These are phyloP conservation scores for Mnemiopsis leidyi DNA, from an alignment of 37 sponge, comb jelly and placozoan genomes.

Conservation along the genomic window DNA sequence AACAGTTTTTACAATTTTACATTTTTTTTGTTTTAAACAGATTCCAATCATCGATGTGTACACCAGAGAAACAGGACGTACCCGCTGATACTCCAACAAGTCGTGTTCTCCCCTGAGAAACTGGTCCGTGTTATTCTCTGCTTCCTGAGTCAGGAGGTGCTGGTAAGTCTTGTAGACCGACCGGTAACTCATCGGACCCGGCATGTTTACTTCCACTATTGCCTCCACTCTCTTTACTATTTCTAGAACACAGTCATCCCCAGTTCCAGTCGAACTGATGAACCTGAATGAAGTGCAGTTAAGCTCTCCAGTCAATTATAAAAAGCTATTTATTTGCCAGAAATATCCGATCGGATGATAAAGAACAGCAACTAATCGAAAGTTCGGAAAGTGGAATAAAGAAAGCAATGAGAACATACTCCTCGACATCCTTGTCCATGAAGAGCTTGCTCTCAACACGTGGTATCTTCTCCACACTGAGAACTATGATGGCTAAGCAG, in stretches of 20 bases:
- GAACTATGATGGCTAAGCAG: conserved; percentile 27
- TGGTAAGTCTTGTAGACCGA: conserved; percentile 71
- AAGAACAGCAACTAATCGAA: too few relatives aligned
- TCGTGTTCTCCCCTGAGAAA: conserved; percentile 83
- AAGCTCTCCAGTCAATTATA: too few relatives aligned
- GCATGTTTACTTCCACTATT: conserved; percentile 28
- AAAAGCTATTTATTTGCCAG: too few relatives aligned
- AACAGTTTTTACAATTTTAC: too few relatives aligned
- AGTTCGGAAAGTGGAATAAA: too few relatives aligned
- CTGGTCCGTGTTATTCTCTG: conserved; percentile 71
- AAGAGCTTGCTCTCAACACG: conserved; percentile 51
- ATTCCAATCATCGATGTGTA: too few relatives aligned
- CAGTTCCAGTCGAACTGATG: conserved; percentile 1
- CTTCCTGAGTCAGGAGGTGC: conserved; percentile 76
- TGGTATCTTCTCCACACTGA: conserved; percentile 43
- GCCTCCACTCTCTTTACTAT: conserved; percentile 49
- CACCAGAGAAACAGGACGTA: conserved; percentile 55
- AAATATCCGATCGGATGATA: too few relatives aligned
- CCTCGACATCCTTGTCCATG: conserved; percentile 42
- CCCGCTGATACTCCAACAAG: conserved; percentile 73
- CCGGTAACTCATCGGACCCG: conserved; percentile 60
- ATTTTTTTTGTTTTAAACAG: too few relatives aligned
- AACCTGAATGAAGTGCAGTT: too few relatives aligned
- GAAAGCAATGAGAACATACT: too few relatives aligned
- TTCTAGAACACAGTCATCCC: conserved; percentile 22